Evolutionary conservation across 2,113 vertebrate genomes (phyloP), one percentile per base, ranked within the genome.

Genomic region (Oplegnathus fasciatus): DNA sequence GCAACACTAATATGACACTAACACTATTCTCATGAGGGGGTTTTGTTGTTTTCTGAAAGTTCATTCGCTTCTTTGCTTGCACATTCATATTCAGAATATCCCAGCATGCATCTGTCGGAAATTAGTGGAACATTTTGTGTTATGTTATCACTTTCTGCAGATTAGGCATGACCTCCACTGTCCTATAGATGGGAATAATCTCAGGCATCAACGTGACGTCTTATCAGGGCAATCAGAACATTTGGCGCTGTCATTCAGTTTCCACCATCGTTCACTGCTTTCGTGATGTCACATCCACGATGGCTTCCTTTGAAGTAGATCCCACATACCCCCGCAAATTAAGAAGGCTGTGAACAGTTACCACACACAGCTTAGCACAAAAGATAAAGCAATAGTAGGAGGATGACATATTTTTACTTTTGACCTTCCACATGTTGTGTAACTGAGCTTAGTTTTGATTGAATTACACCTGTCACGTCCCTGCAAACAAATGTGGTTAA

Each of bases 291-390:
- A 71, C 57, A 57, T 78, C 42, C 44, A 26, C 5, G 24, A 71
- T 70, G 22, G 67, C 71, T 58, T 70, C 48, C 84, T 93, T 94
- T 92, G 82, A 93, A 89, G 88, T 85, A 73, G 50, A 91, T 82
- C 89, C 18, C 22, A 72, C 74, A 83, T 65, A 60, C 60, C 57
- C 74, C 24, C 11, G 60, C 40, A 57, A 78, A 91, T 83, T 75
- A 86, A 37, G 69, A 68, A 65, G 44, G 40, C 79, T 70, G 72
- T 80, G 78, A 86, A 80, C 88, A 70, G 71, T 70, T 67, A 73
- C 61, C 26, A 48, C 77, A 64, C 32, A 74, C 26, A 83, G 73
- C 78, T 90, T 73, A 76, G 65, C 55, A n/a, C 67, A 84, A 89
- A 86, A 71, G 71, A 75, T 83, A 75, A 83, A 79, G 64, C 4